These are phyloP conservation scores for Schlechtendalia chinensis DNA, from an alignment of 1,140 invertebrate genomes.

Conservation along the genomic window DNA sequence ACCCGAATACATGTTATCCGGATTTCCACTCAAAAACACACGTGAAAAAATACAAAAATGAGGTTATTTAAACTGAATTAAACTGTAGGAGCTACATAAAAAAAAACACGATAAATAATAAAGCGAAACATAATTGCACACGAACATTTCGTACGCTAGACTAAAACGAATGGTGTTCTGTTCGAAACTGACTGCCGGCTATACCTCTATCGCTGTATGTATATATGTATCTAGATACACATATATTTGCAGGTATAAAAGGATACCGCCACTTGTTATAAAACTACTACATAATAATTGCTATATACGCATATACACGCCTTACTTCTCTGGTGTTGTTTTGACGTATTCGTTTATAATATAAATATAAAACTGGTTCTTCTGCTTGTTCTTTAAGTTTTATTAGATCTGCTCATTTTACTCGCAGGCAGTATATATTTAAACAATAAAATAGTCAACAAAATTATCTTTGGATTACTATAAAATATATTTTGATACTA, in stretches of 20 bases:
- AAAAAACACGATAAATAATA: neutral
- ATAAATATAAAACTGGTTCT: conserved; percentile 12
- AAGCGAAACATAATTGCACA: conserved; percentile 1
- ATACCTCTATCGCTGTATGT: neutral
- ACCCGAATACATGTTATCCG: neutral
- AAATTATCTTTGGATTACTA: neutral
- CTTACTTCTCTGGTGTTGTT: conserved; percentile 6
- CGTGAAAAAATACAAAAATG: neutral
- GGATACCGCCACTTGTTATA: conserved; percentile 30
- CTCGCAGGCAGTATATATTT: neutral
- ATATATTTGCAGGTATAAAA: conserved; percentile 17
- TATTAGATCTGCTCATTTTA: too few relatives aligned
- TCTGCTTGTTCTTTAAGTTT: too few relatives aligned
- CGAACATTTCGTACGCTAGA: conserved; percentile 3
- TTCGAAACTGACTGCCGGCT: conserved; percentile 27
- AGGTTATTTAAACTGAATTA: neutral
- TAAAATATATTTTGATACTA: too few relatives aligned
- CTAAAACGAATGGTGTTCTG: conserved; percentile 39
- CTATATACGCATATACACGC: neutral
- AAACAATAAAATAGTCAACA: neutral
- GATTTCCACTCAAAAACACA: neutral
- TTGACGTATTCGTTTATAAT: conserved; percentile 15
- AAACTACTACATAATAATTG: conserved; percentile 26
- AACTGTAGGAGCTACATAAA: neutral
- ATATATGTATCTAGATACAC: too few relatives aligned